phyloP scores from a whole-genome alignment of 2,113 vertebrate genomes.

The Tamias sibiricus region DNA sequence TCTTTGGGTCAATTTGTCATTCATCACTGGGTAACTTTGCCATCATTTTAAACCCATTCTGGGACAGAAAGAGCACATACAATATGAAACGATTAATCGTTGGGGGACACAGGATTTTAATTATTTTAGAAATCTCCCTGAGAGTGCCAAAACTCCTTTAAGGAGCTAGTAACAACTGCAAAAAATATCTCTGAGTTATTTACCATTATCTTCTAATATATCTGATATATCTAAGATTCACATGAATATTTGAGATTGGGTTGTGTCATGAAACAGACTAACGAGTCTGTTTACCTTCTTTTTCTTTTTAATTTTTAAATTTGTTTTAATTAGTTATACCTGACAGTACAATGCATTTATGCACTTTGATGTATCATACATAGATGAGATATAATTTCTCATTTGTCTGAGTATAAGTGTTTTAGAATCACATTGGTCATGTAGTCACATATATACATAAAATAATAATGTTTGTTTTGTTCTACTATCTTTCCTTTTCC shows the following conservation, averaged over 20 bases:
- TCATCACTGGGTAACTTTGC: neutral
- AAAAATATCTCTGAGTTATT: neutral
- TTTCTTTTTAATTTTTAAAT: too few relatives aligned
- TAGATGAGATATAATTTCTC: too few relatives aligned
- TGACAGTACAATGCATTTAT: too few relatives aligned
- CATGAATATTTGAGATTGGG: neutral
- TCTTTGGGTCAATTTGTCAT: neutral
- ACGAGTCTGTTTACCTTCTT: neutral
- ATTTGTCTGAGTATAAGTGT: too few relatives aligned
- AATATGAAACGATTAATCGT: neutral
- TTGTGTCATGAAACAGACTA: neutral
- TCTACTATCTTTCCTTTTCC: too few relatives aligned
- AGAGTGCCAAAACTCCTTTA: neutral
- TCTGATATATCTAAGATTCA: neutral
- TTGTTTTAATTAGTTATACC: too few relatives aligned
- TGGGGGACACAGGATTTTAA: neutral
- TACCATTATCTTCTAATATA: neutral
- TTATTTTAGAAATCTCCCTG: neutral
- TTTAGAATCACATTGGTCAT: too few relatives aligned
- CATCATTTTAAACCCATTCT: neutral
- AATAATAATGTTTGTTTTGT: too few relatives aligned
- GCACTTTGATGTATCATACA: too few relatives aligned
- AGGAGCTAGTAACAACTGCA: neutral
- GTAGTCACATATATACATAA: too few relatives aligned
- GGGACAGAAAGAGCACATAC: neutral